Base-by-base conservation (phyloP, 2,113 vertebrate species). In the Prionailurus viverrinus region DNA sequence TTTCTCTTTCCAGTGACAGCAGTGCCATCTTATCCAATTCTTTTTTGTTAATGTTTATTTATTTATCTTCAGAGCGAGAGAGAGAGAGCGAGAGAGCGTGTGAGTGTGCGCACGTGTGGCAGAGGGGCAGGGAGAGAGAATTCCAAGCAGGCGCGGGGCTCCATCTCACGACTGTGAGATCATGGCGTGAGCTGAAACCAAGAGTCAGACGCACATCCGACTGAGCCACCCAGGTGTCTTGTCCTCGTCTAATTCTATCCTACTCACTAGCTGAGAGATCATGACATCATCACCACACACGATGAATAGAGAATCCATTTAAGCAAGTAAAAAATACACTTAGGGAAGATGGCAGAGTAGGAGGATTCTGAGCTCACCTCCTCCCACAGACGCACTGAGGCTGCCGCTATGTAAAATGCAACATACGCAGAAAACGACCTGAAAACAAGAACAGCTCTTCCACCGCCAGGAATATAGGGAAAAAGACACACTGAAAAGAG, bases 1-100 rank as follows among this genome's bases (percentile, higher is more conserved):
- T 92, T 91, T 68, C 80, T 82, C 94, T 66, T 85, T 89, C 83
- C 55, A 74, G 27, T 29, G 73, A 88, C 36, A 91, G 27, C 76
- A 95, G 31, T 19, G 33, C 41, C 36, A 94, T 36, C 53, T 29
- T 71, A 21, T 80, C 31, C 84, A 51, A 74, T 63, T 88, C 36
- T 71, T 58, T 61, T 23, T 58, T 61, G 45, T 61, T 61, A 23
- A 61, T 23, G 21, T 61, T 61, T 61, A 61, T 61, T 61, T 23
- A 61, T 61, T 61, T 61, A 9, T 23, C 23, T 61, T 23, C 19
- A 23, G 58, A 61, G 21, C 8, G 21, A 18, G 21, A 61, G 58
- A 61, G 58, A 61, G 58, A 23, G 58, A 61, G n/a, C n/a, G 21
- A 23, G 58, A 61, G 58, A 61, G 58, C 21, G 5, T 55, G 55